Conservation (phyloP, 1,140 invertebrate genomes). For the Plutomurus gul region DNA sequence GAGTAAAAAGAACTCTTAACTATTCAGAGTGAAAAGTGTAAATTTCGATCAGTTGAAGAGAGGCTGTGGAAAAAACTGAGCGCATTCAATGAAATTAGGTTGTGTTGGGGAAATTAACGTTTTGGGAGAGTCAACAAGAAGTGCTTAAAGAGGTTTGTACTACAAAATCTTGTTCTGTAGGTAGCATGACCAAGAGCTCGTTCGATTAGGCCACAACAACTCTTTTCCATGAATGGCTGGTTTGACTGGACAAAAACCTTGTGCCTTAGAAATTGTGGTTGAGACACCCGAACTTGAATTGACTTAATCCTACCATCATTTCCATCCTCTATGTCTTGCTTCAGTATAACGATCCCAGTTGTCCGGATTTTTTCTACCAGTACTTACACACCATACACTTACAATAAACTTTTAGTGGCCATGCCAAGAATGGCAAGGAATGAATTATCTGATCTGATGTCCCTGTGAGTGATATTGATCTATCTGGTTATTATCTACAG, state of each 20-base stretch:
- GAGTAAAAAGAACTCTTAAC: no score
- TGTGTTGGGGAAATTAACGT: no score
- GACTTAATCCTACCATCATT: neutral
- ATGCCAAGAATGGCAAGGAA: neutral
- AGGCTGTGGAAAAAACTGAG: no score
- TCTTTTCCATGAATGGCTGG: neutral
- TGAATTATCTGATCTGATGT: slow-evolving; percentile 20
- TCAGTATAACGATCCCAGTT: neutral
- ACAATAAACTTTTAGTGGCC: slow-evolving; percentile 13
- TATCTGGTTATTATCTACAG: neutral
- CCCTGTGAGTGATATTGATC: slow-evolving; percentile 25
- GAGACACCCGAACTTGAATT: neutral
- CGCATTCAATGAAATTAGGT: no score
- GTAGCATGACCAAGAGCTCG: neutral
- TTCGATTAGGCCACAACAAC: neutral
- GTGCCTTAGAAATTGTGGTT: neutral
- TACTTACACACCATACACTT: neutral
- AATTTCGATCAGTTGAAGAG: no score
- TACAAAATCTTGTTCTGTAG: neutral
- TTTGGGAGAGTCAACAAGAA: neutral
- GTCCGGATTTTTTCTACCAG: neutral
- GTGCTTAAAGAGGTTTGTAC: neutral
- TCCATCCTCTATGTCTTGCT: no score
- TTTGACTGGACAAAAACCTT: neutral
- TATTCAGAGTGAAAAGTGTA: no score